phyloP scores from a whole-genome alignment of 2,888 invertebrate species.

The Pseudococcus viburni region DNA sequence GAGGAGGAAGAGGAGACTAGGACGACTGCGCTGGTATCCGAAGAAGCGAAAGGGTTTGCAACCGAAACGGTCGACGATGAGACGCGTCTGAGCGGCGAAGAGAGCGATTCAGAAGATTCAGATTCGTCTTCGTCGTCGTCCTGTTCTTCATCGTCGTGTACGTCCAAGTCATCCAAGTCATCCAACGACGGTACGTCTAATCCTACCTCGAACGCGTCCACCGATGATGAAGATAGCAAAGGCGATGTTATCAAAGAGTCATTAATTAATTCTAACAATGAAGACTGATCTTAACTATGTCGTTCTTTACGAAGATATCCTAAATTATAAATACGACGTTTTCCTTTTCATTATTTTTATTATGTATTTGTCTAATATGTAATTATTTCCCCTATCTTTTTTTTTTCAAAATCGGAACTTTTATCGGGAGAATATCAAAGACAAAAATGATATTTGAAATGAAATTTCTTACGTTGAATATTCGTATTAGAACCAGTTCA shows the following conservation, averaged over 20 bases:
- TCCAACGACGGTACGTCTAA: constrained; percentile 7
- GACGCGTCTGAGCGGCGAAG: constrained; percentile 38
- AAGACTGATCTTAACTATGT: constrained; percentile 54
- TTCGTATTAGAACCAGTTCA: background rate
- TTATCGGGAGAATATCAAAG: background rate
- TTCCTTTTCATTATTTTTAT: constrained; percentile 29
- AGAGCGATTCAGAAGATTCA: constrained; percentile 59
- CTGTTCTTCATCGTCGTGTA: constrained; percentile 56
- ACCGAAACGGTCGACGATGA: background rate
- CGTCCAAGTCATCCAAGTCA: constrained; percentile 35
- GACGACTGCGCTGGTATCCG: background rate
- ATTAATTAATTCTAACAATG: constrained; percentile 39
- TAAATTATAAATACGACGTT: background rate
- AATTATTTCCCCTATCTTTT: background rate
- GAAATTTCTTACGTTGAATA: background rate
- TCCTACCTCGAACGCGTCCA: constrained; percentile 1
- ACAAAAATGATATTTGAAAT: background rate
- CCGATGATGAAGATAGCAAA: constrained; percentile 42
- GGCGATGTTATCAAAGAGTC: constrained; percentile 20
- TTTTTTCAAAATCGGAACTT: background rate
- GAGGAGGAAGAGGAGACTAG: background rate
- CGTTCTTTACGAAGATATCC: constrained; percentile 31
- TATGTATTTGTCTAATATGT: background rate
- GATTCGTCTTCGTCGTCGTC: constrained; percentile 63
- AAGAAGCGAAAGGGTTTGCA: background rate